Evolutionary conservation across 2,797 vertebrate species (phyloP).

Genomic region (Tenualosa ilisha): DNA sequence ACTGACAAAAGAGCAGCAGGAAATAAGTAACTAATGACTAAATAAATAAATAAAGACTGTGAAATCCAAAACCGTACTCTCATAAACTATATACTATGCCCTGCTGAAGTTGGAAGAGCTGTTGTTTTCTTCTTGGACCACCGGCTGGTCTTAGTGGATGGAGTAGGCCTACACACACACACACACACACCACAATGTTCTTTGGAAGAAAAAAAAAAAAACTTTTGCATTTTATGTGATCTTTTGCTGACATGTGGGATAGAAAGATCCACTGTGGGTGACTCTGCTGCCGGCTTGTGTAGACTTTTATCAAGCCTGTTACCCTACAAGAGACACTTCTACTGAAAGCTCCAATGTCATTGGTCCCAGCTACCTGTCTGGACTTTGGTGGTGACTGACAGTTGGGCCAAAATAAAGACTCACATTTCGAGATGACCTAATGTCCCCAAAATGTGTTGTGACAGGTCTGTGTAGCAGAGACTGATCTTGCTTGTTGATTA

Average conservation of each 20-base stretch:
- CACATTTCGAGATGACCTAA: not conserved
- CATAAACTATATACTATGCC: not conserved
- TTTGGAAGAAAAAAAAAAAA: not conserved
- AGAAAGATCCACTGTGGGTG: not conserved
- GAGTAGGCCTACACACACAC: not conserved
- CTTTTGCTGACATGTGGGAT: not conserved
- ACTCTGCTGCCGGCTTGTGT: not conserved
- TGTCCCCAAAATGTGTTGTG: not conserved
- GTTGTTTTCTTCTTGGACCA: not conserved
- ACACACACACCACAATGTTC: not conserved
- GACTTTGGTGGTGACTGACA: not conserved
- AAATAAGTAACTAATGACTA: not conserved
- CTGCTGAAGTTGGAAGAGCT: not conserved
- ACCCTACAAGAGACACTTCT: not conserved
- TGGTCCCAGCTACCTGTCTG: not conserved
- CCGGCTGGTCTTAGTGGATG: constrained; percentile 1
- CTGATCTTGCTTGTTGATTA: not conserved
- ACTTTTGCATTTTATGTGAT: not conserved
- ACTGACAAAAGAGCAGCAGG: not conserved
- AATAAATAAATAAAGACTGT: not conserved
- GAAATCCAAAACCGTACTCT: not conserved
- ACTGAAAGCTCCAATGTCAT: not conserved
- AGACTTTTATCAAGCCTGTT: not conserved
- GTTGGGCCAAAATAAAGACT: not conserved
- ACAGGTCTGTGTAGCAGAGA: not conserved